phyloP scores from a whole-genome alignment of 1,140 invertebrate genomes.

The Hyles euphorbiae region DNA sequence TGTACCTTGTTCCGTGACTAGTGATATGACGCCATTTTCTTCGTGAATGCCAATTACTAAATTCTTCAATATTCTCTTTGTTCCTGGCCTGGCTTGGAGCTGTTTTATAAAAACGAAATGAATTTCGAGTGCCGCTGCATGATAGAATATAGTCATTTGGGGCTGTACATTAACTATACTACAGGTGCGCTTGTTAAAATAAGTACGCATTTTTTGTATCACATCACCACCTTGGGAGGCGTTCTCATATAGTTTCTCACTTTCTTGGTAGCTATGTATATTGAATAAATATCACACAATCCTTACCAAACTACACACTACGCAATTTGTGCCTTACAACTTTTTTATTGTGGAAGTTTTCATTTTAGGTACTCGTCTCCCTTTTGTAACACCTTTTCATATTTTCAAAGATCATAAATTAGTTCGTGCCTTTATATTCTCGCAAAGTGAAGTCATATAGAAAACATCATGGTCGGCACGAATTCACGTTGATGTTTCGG shows the following conservation, averaged over 20 bases:
- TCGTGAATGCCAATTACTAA: conserved; percentile 74
- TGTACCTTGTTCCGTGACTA: conserved; percentile 72
- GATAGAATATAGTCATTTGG: conserved; percentile 13
- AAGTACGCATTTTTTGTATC: conserved; percentile 57
- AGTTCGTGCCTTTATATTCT: too few relatives aligned
- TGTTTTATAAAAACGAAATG: conserved; percentile 13
- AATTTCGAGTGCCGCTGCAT: conserved; percentile 19
- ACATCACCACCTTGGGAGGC: conserved; percentile 51
- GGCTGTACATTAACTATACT: conserved; percentile 8
- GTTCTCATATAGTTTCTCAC: conserved; percentile 33
- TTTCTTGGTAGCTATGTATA: not conserved
- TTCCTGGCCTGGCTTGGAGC: conserved; percentile 22
- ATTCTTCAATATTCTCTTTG: conserved; percentile 66
- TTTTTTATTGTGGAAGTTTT: not conserved
- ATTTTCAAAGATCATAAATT: too few relatives aligned
- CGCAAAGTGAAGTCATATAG: too few relatives aligned
- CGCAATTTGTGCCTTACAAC: not conserved
- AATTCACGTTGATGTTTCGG: too few relatives aligned
- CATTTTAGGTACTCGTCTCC: too few relatives aligned
- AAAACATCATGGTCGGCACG: too few relatives aligned
- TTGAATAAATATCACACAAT: not conserved
- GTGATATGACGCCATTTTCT: conserved; percentile 76
- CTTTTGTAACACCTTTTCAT: too few relatives aligned
- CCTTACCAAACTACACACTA: not conserved
- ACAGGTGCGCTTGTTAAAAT: conserved; percentile 29